Percentiles rank a stretch among this genome's conserved stretches.
Evolutionary conservation across 2,888 invertebrate species (phyloP).

Genomic region (Andrena haemorrhoa): DNA sequence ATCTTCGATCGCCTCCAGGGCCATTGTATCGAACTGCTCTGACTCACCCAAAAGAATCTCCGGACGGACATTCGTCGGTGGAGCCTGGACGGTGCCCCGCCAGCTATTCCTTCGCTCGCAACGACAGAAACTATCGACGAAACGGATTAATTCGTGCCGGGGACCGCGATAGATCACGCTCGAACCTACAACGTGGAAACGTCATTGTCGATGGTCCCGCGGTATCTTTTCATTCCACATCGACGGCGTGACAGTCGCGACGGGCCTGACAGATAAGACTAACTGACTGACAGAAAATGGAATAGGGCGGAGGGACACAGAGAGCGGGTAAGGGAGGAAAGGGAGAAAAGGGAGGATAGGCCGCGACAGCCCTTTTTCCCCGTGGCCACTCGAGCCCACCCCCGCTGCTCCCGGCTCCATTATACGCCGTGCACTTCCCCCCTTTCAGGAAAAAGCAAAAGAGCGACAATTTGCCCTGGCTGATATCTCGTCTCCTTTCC

Average conservation of each 20-base stretch:
- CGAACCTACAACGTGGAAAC: slow-evolving; percentile 5
- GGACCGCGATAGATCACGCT: slow-evolving; percentile 38
- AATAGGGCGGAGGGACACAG: slow-evolving; percentile 6
- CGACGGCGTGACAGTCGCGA: slow-evolving; percentile 49
- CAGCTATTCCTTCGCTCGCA: background rate
- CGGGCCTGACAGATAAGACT: slow-evolving; percentile 48
- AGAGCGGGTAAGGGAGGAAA: background rate
- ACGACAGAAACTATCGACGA: slow-evolving; percentile 36
- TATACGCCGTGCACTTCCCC: slow-evolving; percentile 47
- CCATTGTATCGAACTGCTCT: slow-evolving; percentile 2
- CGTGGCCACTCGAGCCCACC: slow-evolving; percentile 50
- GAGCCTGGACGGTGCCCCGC: background rate
- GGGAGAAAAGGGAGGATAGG: background rate
- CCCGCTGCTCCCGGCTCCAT: slow-evolving; percentile 51
- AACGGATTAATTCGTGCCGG: slow-evolving; percentile 55
- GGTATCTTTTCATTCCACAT: slow-evolving; percentile 65
- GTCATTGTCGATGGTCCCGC: slow-evolving; percentile 47
- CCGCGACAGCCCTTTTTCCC: slow-evolving; percentile 56
- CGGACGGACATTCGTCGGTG: background rate
- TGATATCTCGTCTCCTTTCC: slow-evolving; percentile 58
- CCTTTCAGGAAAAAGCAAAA: slow-evolving; percentile 41
- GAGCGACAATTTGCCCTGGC: slow-evolving; percentile 64
- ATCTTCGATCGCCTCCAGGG: slow-evolving; percentile 29
- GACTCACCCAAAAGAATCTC: background rate
- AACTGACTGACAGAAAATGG: slow-evolving; percentile 53